Evolutionary conservation across 2,113 vertebrate genomes (phyloP), one percentile per base, ranked within the genome.

Genomic region (Callochromis pleurospilus): DNA sequence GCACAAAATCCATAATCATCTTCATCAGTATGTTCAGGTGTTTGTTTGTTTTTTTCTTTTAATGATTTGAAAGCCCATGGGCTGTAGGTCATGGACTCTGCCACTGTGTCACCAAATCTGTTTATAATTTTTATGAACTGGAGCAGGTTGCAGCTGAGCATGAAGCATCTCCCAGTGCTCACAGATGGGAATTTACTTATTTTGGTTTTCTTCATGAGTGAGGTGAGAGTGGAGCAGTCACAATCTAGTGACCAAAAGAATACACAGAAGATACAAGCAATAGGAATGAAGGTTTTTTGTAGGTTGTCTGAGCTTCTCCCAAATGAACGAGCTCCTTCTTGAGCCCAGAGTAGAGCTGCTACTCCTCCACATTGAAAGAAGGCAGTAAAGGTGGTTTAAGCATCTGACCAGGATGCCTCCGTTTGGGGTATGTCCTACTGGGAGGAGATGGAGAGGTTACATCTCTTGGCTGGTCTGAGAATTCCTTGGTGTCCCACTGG

Each of bases 41-140:
- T 0, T 17, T 26, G 0, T 1, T 3, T 13, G 29, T 21, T 2
- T 9, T 58, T 36, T n/a, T 36, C 1, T 38, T 65, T 65, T n/a
- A 0, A 38, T 38, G 17, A 65, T 65, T 65, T 65, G 60, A 65
- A 65, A 65, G 0, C 21, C 40, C 40, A 10, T 5, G 5, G 8
- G 4, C 29, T 17, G 58, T 9, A 29, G 8, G 9, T 62, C 14
- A 4, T 19, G 5, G 29, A 60, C 56, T 60, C 29, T 26, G 4
- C 55, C 24, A 29, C 24, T 60, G 15, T 19, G 15, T 62, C 58
- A 33, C 58, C 9, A 10, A 62, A 33, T 62, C 29, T 62, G 9
- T 62, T 62, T 10, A 19, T 10, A 19, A 19, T 62, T 62, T 33
- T 10, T 62, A 6, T 33, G 9, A 15, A 33, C 58, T 62, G 29